Evolutionary conservation across 30 jellyfish, hydroid and myxozoan genomes (phyloP).

Genomic region (Hydractinia echinata): DNA sequence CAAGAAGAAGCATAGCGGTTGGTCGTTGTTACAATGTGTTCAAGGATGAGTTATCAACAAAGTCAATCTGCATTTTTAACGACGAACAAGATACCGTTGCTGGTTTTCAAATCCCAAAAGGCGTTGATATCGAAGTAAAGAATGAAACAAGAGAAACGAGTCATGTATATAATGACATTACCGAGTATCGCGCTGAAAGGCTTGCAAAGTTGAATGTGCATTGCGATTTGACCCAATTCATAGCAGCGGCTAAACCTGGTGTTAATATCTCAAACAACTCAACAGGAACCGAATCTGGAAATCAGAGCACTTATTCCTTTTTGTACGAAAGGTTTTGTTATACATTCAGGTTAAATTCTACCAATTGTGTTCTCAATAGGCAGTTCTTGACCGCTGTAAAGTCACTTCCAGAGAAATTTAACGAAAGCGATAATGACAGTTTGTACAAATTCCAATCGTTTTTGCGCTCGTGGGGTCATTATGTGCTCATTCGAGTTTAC

Average conservation of each 20-base stretch:
- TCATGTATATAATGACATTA: not conserved
- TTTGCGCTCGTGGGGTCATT: slow-evolving; percentile 7
- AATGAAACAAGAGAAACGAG: not conserved
- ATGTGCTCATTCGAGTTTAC: not conserved
- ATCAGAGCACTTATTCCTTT: not conserved
- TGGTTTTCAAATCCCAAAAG: not conserved
- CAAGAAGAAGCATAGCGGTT: not conserved
- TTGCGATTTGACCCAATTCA: not conserved
- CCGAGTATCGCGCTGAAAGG: not conserved
- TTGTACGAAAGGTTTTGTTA: not conserved
- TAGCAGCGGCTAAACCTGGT: not conserved
- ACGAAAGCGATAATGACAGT: not conserved
- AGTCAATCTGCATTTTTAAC: not conserved
- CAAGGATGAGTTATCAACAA: not conserved
- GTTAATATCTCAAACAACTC: not conserved
- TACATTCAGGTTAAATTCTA: not conserved
- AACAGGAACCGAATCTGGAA: not conserved
- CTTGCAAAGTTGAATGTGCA: slow-evolving; percentile 5
- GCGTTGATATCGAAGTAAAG: not conserved
- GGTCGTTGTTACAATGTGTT: not conserved
- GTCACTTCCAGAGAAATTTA: not conserved
- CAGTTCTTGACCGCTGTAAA: not conserved
- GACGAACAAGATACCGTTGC: not conserved
- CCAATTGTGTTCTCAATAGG: not conserved
- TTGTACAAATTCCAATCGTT: not conserved